A percentile compares a stretch with the other conserved stretches of the same genome.
Conservation (phyloP, 2,888 invertebrate genomes). For the Nephrotoma appendiculata region DNA sequence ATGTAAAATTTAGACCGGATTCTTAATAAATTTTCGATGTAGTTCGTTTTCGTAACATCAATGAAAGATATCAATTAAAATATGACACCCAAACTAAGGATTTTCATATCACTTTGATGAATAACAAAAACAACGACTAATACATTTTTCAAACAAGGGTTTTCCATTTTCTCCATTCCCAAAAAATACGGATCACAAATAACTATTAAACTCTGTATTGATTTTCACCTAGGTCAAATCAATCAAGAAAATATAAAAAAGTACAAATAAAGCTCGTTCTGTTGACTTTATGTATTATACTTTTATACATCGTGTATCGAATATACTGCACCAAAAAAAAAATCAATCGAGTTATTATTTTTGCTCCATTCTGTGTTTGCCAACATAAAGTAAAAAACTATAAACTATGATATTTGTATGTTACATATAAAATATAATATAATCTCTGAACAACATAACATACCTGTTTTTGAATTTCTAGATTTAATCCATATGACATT, state of each 20-base stretch:
- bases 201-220: neutral
- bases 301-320: neutral
- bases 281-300: neutral
- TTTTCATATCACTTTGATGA: no score
- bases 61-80: no score
- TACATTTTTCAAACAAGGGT: no score
- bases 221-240: neutral
- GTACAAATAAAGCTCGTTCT: neutral
- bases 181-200: no score
- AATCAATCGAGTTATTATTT: neutral
- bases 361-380: neutral
- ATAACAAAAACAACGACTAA: no score
- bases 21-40: no score
- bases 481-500: constrained; percentile 90
- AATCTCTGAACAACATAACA: constrained; percentile 17
- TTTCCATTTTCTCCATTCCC: no score
- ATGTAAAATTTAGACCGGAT: no score
- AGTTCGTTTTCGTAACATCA: no score
- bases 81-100: no score
- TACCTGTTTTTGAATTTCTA: constrained; percentile 93
- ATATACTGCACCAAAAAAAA: neutral
- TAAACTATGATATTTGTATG: neutral
- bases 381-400: neutral
- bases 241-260: neutral
- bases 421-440: neutral